Percentiles rank a stretch among this genome's conserved stretches.
Conservation (phyloP, 1,140 invertebrate genomes). For the Brachionus sp. region DNA sequence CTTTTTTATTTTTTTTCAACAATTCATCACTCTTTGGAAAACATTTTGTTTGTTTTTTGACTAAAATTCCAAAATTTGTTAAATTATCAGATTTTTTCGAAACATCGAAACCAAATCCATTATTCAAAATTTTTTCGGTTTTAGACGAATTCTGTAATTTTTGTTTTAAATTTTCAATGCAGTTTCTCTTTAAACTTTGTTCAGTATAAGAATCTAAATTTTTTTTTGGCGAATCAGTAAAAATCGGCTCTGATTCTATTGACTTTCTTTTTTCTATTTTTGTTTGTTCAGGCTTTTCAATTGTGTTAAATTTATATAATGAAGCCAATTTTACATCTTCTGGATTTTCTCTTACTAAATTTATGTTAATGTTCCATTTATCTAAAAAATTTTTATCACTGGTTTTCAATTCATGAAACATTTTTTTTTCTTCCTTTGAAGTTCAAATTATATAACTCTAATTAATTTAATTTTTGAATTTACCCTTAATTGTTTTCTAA, state of each 20-base stretch:
- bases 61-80: not conserved
- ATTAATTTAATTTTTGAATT: slow-evolving; percentile 48
- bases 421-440: slow-evolving; percentile 64
- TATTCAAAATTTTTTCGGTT: not conserved
- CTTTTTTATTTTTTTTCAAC: not conserved
- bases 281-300: slow-evolving; percentile 46
- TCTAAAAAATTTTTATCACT: slow-evolving; percentile 71
- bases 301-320: slow-evolving; percentile 64
- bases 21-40: not conserved
- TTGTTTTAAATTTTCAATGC: not conserved
- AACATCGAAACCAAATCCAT: not conserved
- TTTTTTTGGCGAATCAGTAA: not conserved
- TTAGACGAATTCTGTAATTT: not conserved
- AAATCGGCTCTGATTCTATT: slow-evolving; percentile 23
- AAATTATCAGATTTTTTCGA: not conserved
- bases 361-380: slow-evolving; percentile 74
- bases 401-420: slow-evolving; percentile 67
- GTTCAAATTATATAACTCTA: not conserved
- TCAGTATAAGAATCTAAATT: not conserved
- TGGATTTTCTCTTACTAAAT: slow-evolving; percentile 71
- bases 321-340: slow-evolving; percentile 75
- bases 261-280: slow-evolving; percentile 11
- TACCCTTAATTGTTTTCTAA: slow-evolving; percentile 79
- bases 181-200: not conserved
- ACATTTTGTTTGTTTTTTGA: not conserved